Evolutionary conservation across 2,888 invertebrate genomes (phyloP).

Genomic region (Mimas tiliae): DNA sequence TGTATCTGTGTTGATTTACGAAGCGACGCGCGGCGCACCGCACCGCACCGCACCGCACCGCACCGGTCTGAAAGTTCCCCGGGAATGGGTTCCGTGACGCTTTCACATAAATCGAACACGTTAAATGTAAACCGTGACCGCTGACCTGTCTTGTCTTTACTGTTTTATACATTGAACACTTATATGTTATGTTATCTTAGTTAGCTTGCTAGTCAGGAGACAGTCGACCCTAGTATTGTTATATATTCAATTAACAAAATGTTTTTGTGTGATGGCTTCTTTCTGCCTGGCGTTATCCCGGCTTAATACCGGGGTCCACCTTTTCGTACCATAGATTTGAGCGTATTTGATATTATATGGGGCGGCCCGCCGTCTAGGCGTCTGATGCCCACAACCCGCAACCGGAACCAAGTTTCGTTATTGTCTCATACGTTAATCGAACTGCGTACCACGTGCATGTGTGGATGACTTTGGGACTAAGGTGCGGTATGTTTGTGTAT

Average conservation of each 20-base stretch:
- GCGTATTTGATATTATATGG: too few relatives aligned
- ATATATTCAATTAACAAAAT: background rate
- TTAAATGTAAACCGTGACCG: constrained; percentile 21
- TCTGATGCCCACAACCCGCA: too few relatives aligned
- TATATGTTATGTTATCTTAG: background rate
- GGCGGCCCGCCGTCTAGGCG: too few relatives aligned
- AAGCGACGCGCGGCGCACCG: background rate
- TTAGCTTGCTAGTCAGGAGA: background rate
- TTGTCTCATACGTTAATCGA: too few relatives aligned
- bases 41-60: too few relatives aligned
- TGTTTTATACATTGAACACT: constrained; percentile 32
- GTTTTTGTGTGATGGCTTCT: background rate
- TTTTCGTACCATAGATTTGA: too few relatives aligned
- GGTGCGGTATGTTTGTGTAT: too few relatives aligned
- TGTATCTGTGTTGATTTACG: constrained; percentile 6
- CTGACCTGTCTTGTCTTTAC: constrained; percentile 20
- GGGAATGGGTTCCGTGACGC: constrained; percentile 3
- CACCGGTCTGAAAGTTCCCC: constrained; percentile 15
- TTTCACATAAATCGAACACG: constrained; percentile 16
- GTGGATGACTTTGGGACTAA: too few relatives aligned
- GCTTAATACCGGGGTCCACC: too few relatives aligned
- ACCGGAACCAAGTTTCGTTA: too few relatives aligned
- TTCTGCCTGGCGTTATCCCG: too few relatives aligned
- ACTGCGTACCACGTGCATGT: too few relatives aligned
- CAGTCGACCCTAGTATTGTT: background rate